These are phyloP conservation scores for Notolepis coatsorum DNA, from an alignment of 2,797 vertebrate genomes.

Conservation along the genomic window DNA sequence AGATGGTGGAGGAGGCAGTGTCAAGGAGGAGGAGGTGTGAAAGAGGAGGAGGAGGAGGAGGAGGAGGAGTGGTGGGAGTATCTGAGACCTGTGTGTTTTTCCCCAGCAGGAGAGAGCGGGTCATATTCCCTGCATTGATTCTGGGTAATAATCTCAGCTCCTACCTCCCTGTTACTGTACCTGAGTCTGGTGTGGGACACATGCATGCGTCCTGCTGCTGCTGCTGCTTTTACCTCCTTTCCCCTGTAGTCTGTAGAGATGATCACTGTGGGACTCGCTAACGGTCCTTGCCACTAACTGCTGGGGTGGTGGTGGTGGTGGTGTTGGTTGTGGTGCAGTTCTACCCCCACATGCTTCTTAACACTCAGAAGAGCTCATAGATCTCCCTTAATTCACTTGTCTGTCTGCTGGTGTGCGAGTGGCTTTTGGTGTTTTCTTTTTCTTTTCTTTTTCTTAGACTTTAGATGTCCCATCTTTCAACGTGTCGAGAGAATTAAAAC, in stretches of 20 bases:
- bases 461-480: too few relatives aligned
- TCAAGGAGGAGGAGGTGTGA: too few relatives aligned
- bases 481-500: too few relatives aligned
- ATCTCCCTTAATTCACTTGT: constrained; percentile 29
- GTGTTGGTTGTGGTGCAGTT: constrained; percentile 34
- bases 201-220: constrained; percentile 52
- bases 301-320: constrained; percentile 42
- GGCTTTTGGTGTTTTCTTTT: too few relatives aligned
- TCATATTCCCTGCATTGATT: constrained; percentile 79
- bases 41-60: too few relatives aligned
- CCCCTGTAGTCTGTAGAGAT: constrained; percentile 29
- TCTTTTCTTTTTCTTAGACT: too few relatives aligned
- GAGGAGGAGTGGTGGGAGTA: background rate
- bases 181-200: constrained; percentile 20
- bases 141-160: constrained; percentile 76
- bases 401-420: background rate
- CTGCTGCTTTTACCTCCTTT: constrained; percentile 32
- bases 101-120: constrained; percentile 82
- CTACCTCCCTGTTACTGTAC: constrained; percentile 13
- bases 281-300: constrained; percentile 36
- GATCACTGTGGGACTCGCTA: constrained; percentile 25
- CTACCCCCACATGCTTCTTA: background rate
- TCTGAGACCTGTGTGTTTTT: constrained; percentile 54
- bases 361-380: constrained; percentile 1
- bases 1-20: too few relatives aligned